Base-by-base conservation (phyloP, 2,797 vertebrate genomes). In the Scarus forsteni region DNA sequence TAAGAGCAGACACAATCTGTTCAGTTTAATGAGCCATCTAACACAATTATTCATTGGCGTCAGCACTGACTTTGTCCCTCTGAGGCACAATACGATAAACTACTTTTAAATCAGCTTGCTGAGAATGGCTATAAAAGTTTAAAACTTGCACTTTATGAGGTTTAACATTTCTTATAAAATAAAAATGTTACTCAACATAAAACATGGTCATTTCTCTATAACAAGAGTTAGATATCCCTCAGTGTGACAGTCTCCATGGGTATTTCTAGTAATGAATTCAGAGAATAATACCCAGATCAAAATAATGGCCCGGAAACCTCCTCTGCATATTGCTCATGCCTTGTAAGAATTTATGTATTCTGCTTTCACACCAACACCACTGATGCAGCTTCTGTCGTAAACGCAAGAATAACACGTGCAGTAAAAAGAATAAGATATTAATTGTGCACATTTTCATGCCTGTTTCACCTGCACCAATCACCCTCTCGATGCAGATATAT, bases 401-500 rank as follows among this genome's bases (percentile, higher is more conserved):
- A 75, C 10, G 50, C 19, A 51, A 34, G 50, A 10, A 11, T 9
- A 49, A 3, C 4, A 34, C 11, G 8, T 62, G 16, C 52, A 11
- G 1, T 27, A 27, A 2, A 27, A 27, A 27, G 27, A 27, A 27
- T 4, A 27, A 10, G 44, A 38, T 7, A 52, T 9, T n/a, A 5
- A 48, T 11, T 18, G 11, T 57, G 11, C 34, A 38, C 0, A 16
- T n/a, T 19, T 14, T n/a, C 40, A 15, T 43, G 8, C 43, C 10
- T 19, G 48, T 62, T 74, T 84, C 81, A 99, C 98, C 98, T 94
- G 97, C 95, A 55, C 98, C 98, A 70, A 99, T 99, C 74, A 99
- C 98, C 91, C 96, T 96, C 83, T 99, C 98, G 51, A 99, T 99
- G 59, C 97, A 97, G 75, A 99, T 99, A 84, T 96, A 96, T 58